phyloP scores from a whole-genome alignment of 2,888 invertebrate genomes.

The Drosophila paranaensis region DNA sequence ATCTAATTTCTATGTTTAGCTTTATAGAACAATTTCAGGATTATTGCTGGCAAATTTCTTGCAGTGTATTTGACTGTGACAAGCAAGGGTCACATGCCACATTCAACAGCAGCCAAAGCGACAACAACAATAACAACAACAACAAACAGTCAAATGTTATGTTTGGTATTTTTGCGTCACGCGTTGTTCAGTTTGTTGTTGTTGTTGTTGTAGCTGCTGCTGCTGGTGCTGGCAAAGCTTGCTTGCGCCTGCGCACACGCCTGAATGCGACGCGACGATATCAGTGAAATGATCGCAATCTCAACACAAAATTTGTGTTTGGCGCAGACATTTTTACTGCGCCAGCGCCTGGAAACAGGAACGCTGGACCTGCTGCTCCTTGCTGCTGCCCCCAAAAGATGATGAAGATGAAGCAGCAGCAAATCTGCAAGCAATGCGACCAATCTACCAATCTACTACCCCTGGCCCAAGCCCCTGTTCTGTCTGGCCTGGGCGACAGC shows the following conservation, averaged over 20 bases:
- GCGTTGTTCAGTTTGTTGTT: conserved; percentile 68
- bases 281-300: conserved; percentile 81
- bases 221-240: conserved; percentile 40
- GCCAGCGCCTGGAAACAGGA: conserved; percentile 41
- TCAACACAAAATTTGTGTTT: conserved; percentile 79
- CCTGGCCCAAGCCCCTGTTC: conserved; percentile 21
- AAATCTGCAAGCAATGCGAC: conserved; percentile 70
- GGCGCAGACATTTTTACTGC: conserved; percentile 78
- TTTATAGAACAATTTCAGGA: too few species aligned
- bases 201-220: conserved; percentile 28
- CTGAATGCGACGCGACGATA: conserved; percentile 73
- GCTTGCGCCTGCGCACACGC: conserved; percentile 80
- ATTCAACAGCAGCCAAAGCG: conserved; percentile 46
- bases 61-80: conserved; percentile 57
- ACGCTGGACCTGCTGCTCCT: conserved; percentile 42
- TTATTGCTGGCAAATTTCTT: conserved; percentile 30
- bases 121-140: conserved; percentile 32
- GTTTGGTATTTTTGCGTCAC: conserved; percentile 82
- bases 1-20: too few species aligned
- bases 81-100: conserved; percentile 67
- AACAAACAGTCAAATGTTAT: conserved; percentile 66
- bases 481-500: conserved; percentile 14
- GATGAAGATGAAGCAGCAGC: conserved; percentile 77
- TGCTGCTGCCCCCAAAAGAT: conserved; percentile 57
- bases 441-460: conserved; percentile 41